Conservation (phyloP, 2,113 vertebrate species). For the Scolopax mira region DNA sequence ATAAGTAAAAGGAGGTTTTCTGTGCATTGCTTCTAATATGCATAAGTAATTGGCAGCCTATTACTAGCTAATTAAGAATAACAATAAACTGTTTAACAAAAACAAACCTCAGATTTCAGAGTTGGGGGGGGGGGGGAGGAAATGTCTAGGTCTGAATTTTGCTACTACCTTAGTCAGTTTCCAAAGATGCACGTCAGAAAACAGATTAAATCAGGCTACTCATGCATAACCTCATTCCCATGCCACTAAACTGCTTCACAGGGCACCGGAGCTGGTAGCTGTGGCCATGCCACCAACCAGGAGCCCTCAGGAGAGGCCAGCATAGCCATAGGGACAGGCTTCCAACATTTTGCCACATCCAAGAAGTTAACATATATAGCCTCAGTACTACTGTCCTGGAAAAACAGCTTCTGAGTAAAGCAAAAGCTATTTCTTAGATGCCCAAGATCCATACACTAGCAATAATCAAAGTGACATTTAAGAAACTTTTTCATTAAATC, state of each 20-base stretch:
- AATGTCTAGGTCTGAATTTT: not conserved
- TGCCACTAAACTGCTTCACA: not conserved
- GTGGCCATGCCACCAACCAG: not conserved
- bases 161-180: not conserved
- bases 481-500: not conserved
- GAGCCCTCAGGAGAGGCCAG: not conserved
- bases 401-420: not conserved
- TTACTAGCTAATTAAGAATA: slow-evolving; percentile 59
- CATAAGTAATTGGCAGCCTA: not conserved
- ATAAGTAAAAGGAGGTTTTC: not conserved
- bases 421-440: not conserved
- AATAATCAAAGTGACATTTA: not conserved
- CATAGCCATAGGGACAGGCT: fast-evolving
- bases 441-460: not conserved
- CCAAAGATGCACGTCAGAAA: not conserved
- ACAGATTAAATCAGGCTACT: not conserved
- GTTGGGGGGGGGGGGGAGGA: fast-evolving
- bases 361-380: not conserved
- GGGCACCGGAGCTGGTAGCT: not conserved
- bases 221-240: too few species aligned
- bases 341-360: not conserved
- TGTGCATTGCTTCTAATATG: not conserved
- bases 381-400: not conserved
- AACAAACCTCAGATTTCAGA: slow-evolving; percentile 19
- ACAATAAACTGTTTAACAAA: slow-evolving; percentile 37